A percentile compares a stretch with the other conserved stretches of the same genome.
Conservation (phyloP, 1,140 invertebrate genomes). For the Diachasma alloeum region DNA sequence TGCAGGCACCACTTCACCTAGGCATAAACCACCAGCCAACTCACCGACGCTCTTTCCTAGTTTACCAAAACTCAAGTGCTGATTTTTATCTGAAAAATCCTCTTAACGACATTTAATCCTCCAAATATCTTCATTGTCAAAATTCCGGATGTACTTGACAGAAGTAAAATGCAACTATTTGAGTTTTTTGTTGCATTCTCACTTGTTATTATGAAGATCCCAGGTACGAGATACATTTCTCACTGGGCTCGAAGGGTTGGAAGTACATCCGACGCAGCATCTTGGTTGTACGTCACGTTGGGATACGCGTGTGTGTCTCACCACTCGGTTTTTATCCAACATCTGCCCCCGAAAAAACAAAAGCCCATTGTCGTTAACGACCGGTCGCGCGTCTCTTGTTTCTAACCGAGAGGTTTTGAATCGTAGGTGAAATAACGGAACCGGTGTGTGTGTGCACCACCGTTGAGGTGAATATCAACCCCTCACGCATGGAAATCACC, state of each 20-base stretch:
- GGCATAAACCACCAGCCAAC: too few species aligned
- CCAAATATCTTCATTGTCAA: neutral
- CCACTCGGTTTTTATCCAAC: conserved; percentile 52
- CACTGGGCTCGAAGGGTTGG: neutral
- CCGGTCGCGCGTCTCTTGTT: conserved; percentile 66
- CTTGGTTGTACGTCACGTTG: neutral
- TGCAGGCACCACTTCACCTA: too few species aligned
- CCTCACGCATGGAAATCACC: neutral
- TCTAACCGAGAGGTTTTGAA: conserved; percentile 66
- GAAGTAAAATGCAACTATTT: neutral
- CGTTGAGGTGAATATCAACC: neutral
- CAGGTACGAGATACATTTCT: neutral
- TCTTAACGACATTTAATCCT: neutral
- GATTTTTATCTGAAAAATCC: neutral
- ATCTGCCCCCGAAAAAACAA: conserved; percentile 68
- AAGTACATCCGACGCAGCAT: neutral
- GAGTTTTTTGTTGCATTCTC: neutral
- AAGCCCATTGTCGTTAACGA: conserved; percentile 66
- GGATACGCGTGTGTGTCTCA: conserved; percentile 14
- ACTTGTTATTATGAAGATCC: too few species aligned
- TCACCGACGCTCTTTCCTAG: neutral
- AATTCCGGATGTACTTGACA: neutral
- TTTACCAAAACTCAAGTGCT: too few species aligned
- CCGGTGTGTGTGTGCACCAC: conserved; percentile 3
- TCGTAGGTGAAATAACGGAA: conserved; percentile 66